These are phyloP conservation scores for Opisthocomus hoazin DNA, from an alignment of 2,113 vertebrate genomes.

Conservation along the genomic window DNA sequence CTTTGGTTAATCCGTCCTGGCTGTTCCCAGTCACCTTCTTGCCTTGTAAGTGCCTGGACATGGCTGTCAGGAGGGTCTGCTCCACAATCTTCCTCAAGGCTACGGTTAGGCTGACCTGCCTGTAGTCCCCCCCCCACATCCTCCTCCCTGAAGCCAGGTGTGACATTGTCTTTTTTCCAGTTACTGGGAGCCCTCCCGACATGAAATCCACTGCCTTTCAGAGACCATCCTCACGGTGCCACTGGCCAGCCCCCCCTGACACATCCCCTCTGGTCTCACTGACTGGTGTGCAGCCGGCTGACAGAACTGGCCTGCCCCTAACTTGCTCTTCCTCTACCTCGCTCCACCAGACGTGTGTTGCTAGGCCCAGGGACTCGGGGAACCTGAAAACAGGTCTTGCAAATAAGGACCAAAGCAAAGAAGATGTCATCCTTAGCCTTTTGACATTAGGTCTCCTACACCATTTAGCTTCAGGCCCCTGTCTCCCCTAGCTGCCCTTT, in stretches of 20 bases:
- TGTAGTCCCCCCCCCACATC: background rate
- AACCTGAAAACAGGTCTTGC: background rate
- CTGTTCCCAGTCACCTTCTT: background rate
- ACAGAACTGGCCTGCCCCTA: background rate
- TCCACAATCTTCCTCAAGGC: background rate
- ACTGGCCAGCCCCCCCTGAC: background rate
- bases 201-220: background rate
- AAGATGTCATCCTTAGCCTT: background rate
- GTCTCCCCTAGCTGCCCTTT: background rate
- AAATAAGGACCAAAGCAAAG: background rate
- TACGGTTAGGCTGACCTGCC: background rate
- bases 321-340: background rate
- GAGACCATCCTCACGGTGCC: background rate
- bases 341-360: fast-evolving
- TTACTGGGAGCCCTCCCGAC: background rate
- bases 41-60: background rate
- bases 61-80: background rate
- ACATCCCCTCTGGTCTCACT: background rate
- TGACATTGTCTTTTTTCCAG: background rate
- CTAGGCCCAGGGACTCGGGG: background rate
- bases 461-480: background rate
- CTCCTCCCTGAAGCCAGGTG: background rate
- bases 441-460: background rate
- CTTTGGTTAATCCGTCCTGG: background rate
- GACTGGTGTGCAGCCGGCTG: fast-evolving